phyloP scores from a whole-genome alignment of 2,797 vertebrate species.

The Leptodactylus fallax region DNA sequence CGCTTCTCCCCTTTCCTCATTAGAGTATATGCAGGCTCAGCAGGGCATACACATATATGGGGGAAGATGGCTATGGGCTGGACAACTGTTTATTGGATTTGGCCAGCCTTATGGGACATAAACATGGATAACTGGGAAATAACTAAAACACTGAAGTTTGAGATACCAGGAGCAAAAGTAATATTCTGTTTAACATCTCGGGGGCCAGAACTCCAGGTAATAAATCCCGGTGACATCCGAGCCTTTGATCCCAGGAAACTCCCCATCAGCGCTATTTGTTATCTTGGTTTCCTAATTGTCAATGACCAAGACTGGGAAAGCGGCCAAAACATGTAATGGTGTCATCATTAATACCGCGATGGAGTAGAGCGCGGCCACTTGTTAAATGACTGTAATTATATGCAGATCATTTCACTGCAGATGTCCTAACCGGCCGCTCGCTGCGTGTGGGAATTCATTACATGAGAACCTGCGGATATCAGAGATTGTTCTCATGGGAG shows the following conservation, averaged over 20 bases:
- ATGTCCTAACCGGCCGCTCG: not conserved
- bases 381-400: not conserved
- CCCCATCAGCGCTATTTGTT: not conserved
- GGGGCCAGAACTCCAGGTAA: not conserved
- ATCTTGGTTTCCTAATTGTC: not conserved
- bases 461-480: not conserved
- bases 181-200: no score
- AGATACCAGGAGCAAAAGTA: no score
- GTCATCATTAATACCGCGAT: not conserved
- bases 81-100: no score
- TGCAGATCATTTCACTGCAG: not conserved
- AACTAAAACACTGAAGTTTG: no score
- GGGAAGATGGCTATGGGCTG: no score
- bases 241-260: not conserved
- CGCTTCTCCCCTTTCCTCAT: no score
- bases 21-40: no score
- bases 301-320: not conserved
- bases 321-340: conserved; percentile 6
- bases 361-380: not conserved
- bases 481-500: not conserved
- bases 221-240: not conserved
- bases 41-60: no score
- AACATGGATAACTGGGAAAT: no score
- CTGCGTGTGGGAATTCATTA: not conserved
- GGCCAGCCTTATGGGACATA: no score